Percentiles rank a stretch among this genome's conserved stretches.
These are phyloP conservation scores for Liposcelis brunnea DNA, from an alignment of 2,888 invertebrate genomes.

Conservation along the genomic window DNA sequence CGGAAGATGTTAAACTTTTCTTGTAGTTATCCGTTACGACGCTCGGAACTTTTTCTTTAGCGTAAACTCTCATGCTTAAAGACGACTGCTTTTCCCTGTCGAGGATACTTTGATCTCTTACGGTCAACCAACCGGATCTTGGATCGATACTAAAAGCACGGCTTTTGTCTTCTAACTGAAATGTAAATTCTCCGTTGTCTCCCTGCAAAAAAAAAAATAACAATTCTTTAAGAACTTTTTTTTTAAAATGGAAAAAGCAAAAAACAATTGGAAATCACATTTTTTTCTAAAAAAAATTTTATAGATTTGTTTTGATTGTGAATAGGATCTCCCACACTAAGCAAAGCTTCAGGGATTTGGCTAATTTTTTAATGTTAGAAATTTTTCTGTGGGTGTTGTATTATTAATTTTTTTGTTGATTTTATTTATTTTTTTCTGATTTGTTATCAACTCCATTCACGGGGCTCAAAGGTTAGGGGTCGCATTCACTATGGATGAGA, in stretches of 20 bases:
- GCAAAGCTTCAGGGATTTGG: too few relatives aligned
- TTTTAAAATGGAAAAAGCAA: too few relatives aligned
- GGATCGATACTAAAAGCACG: conserved; percentile 68
- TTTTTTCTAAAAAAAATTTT: conserved; percentile 9
- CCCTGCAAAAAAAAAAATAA: conserved; percentile 28
- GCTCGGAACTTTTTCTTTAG: conserved; percentile 56
- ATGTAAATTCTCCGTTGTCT: conserved; percentile 69
- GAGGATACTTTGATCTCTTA: conserved; percentile 50
- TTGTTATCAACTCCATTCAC: too few relatives aligned
- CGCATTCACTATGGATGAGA: too few relatives aligned
- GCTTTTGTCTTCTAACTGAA: conserved; percentile 52
- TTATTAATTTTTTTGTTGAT: too few relatives aligned
- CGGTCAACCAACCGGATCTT: conserved; percentile 70
- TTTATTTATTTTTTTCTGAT: too few relatives aligned
- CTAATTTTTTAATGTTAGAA: too few relatives aligned
- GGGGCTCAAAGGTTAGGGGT: too few relatives aligned
- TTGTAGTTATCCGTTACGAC: conserved; percentile 38
- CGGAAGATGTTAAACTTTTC: conserved; percentile 32
- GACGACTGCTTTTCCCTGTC: conserved; percentile 62
- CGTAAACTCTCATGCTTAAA: conserved; percentile 56
- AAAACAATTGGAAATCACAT: conserved; percentile 8
- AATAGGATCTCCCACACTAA: too few relatives aligned
- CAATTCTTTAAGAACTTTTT: conserved; percentile 2
- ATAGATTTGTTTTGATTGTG: too few relatives aligned
- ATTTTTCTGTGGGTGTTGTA: too few relatives aligned